A percentile compares a stretch with the other conserved stretches of the same genome.
These are phyloP conservation scores for Agriopis marginaria DNA, from an alignment of 2,888 invertebrate species.

Conservation along the genomic window DNA sequence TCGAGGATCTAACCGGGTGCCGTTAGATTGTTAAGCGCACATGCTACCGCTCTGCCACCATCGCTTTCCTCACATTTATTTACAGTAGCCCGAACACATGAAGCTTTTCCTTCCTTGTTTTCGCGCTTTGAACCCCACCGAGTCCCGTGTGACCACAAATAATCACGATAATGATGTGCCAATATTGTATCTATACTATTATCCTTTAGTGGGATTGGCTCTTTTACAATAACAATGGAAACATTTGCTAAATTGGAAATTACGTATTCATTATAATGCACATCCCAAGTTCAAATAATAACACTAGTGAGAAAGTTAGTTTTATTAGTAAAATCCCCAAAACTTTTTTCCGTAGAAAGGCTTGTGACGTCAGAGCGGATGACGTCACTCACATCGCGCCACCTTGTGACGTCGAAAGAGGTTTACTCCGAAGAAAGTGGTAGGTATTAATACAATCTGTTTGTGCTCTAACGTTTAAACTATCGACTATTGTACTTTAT, in stretches of 20 bases:
- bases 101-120: constrained; percentile 29
- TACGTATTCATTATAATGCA: background rate
- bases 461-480: background rate
- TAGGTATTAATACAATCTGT: constrained; percentile 5
- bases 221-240: constrained; percentile 3
- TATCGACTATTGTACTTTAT: background rate
- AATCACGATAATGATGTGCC: constrained; percentile 8
- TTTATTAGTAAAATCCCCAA: background rate
- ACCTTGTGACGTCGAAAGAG: constrained; percentile 61
- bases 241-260: constrained; percentile 3
- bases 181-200: constrained; percentile 1
- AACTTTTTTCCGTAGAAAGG: constrained; percentile 52
- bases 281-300: background rate
- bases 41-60: too few species aligned
- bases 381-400: constrained; percentile 71
- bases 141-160: background rate
- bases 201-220: background rate
- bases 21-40: too few species aligned
- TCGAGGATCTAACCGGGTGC: too few species aligned
- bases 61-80: background rate
- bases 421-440: constrained; percentile 7
- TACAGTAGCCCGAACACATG: background rate
- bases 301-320: background rate
- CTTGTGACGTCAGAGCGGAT: constrained; percentile 42
- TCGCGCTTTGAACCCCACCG: background rate